A percentile compares a stretch with the other conserved stretches of the same genome.
phyloP scores from a whole-genome alignment of 2,888 invertebrate genomes.

The Exocentrus adspersus region DNA sequence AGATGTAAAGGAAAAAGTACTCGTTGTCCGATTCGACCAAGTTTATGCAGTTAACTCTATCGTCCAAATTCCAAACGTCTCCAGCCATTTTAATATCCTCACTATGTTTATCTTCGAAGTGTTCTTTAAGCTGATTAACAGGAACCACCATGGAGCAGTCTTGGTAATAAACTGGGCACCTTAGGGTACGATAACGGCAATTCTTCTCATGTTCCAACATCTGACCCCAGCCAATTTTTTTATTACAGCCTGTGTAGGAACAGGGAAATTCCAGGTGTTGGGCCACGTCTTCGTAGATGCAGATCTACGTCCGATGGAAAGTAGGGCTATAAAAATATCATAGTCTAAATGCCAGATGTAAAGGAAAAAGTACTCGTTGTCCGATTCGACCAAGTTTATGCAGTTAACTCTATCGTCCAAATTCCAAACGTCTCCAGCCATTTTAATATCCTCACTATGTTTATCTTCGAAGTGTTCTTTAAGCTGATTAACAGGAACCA shows the following conservation, averaged over 20 bases:
- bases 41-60: not conserved
- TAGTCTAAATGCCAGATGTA: too few relatives aligned
- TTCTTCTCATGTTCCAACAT: conserved; percentile 28
- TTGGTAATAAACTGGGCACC: conserved; percentile 35
- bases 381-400: too few relatives aligned
- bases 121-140: conserved; percentile 24
- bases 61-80: conserved; percentile 5
- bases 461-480: conserved; percentile 30
- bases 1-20: conserved; percentile 18
- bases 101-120: conserved; percentile 32
- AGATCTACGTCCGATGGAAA: too few relatives aligned
- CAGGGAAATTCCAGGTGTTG: conserved; percentile 31
- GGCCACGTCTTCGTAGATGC: conserved; percentile 33
- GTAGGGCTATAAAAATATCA: too few relatives aligned
- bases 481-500: conserved; percentile 24
- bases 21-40: not conserved
- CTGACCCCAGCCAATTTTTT: conserved; percentile 28
- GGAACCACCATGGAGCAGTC: conserved; percentile 31
- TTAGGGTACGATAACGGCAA: conserved; percentile 29
- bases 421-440: not conserved
- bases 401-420: not conserved
- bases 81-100: conserved; percentile 10
- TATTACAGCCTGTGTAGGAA: conserved; percentile 27
- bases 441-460: conserved; percentile 24
- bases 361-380: conserved; percentile 16